Evolutionary conservation across 2,113 vertebrate genomes (phyloP), one percentile per base, ranked within the genome.

Genomic region (Peromyscus leucopus): DNA sequence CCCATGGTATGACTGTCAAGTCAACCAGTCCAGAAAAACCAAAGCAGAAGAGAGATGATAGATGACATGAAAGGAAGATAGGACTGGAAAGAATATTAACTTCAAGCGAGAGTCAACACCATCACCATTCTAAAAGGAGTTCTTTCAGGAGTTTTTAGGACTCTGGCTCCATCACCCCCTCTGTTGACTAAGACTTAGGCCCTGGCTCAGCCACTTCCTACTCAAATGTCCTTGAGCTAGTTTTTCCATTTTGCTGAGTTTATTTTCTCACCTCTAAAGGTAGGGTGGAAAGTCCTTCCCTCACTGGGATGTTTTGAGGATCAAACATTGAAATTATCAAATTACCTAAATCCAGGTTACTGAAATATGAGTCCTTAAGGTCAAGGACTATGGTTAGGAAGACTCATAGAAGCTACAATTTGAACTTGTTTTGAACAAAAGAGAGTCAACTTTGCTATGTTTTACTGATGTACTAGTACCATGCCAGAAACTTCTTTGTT

Each of bases 41-140:
- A 89, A 72, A 94, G 94, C 16, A 93, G 74, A 96, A 74, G 51
- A 84, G 48, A 91, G 36, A 87, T 8, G 7, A 85, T 2, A 82
- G 94, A 83, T 48, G 28, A 48, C 4, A 42, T 48, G 86, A 76
- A 71, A 90, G 24, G 17, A 95, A 83, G 16, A 46, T 55, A 48
- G 22, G 36, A 95, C 55, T 28, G 75, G 39, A 89, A 89, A 90
- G 82, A 96, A 67, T 46, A 42, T 75, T 46, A 16, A 76, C 59
- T 46, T 65, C 46, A 78, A 83, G 33, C 98, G 98, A 97, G 99
- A 98, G 96, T 99, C 99, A 0, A 99, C 99, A 86, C 98, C 98
- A 39, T 99, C 99, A 79, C 99, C 99, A 24, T 97, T 99, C 99
- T 99, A 96, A 0, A 83, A 55, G 94, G 76, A 71, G 83, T 39